Evolutionary conservation across 2,888 invertebrate genomes (phyloP), one percentile per base, ranked within the genome.

Genomic region (Drosophila anomelani): DNA sequence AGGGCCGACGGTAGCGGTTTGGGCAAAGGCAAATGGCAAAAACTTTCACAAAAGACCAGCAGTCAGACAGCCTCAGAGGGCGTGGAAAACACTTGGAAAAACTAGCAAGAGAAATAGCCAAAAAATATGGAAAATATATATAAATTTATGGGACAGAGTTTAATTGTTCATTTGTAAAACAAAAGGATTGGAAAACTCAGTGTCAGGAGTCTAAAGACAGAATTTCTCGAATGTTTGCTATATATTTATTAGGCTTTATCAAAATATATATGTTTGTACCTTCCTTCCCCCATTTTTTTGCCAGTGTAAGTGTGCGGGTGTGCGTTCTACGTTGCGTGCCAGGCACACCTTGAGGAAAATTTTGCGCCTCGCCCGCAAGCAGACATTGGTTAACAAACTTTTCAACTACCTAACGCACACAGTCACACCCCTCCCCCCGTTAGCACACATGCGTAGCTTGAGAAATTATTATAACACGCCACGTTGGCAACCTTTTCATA

Each of bases 401-500:
- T 88, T 77, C 69, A 83, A 75, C 88, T 82, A 78, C 76, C 66
- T 71, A 67, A 41, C 60, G 55, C 77, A 57, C 68, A 47, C 54
- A 51, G 58, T 57, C 59, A 47, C 66, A 62, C 58, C 26, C 34
- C 58, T 26, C 26, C 26, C 4, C 26, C 49, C 56, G 49, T 55
- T 47, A 49, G 49, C 54, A 61, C 71, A 72, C 67, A 73, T 72
- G 81, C 74, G 75, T 80, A 69, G 79, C 43, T 73, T 83, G 81
- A 86, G 84, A 85, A 86, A 85, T 85, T 86, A 85, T 85, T 85
- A 85, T 86, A 86, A 79, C 84, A 79, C 86, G 88, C 88, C 84
- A 86, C 87, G 84, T 86, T 85, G 84, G 86, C 84, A 85, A 83
- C 86, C 88, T 85, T 85, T 85, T 88, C 86, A 88, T 83, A 85